Percentiles rank a stretch among this genome's conserved stretches.
These are phyloP conservation scores for Anodontia alba DNA, from an alignment of 2,888 invertebrate species.

Conservation along the genomic window DNA sequence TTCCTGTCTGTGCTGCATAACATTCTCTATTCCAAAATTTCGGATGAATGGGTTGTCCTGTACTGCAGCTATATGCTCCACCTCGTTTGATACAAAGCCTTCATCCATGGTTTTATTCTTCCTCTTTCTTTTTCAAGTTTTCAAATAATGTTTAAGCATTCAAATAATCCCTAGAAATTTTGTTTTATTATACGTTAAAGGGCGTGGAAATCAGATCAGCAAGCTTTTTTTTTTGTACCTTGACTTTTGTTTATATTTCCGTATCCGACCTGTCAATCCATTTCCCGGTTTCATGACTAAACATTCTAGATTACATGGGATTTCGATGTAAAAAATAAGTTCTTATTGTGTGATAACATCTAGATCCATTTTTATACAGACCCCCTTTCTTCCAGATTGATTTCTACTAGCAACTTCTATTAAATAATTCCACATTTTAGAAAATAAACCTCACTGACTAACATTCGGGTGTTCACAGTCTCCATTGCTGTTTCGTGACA, in stretches of 20 bases:
- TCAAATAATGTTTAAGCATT: too few relatives aligned
- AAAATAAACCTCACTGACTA: not conserved
- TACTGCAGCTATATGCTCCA: conserved; percentile 62
- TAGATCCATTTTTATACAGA: not conserved
- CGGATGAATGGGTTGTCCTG: conserved; percentile 63
- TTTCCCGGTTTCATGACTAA: not conserved
- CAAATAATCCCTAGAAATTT: too few relatives aligned
- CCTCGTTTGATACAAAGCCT: conserved; percentile 3
- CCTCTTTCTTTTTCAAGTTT: too few relatives aligned
- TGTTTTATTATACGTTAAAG: too few relatives aligned
- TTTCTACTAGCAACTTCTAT: not conserved
- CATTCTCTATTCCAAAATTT: conserved; percentile 39
- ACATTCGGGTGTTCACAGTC: conserved; percentile 4
- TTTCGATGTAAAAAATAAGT: too few relatives aligned
- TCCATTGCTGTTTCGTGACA: not conserved
- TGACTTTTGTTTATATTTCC: not conserved
- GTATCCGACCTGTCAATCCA: not conserved
- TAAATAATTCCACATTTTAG: not conserved
- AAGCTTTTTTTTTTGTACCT: too few relatives aligned
- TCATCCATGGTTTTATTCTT: not conserved
- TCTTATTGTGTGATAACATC: too few relatives aligned
- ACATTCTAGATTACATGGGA: not conserved
- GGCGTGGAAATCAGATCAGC: too few relatives aligned
- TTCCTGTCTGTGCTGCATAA: conserved; percentile 40
- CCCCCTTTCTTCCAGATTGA: not conserved